Base-by-base conservation (phyloP, 2,888 invertebrate species). In the Parnassius mnemosyne region DNA sequence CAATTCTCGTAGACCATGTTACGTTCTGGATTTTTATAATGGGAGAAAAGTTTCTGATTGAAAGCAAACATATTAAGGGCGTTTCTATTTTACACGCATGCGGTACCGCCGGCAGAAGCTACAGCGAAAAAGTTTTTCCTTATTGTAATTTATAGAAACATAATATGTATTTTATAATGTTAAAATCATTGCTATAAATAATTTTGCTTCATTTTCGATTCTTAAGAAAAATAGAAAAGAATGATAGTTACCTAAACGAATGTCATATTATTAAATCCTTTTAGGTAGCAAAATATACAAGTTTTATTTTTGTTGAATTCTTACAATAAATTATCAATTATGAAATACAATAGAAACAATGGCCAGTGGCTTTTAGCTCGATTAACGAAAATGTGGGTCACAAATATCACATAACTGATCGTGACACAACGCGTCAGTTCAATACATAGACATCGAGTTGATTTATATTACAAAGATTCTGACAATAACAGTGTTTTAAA, bases 321-420 rank as follows among this genome's bases (percentile, higher is more conserved):
- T 53, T 54, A 43, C 16, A 54, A 13, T 34, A 52, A 13, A 53
- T 57, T 53, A 53, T 58, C 53, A 57, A 57, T 53, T 53, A 58
- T 55, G 55, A 58, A 44, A 55, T 20, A 54, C 44, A 60, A 62
- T 53, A 53, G 54, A 62, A 69, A 74, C 72, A 75, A 83, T 82
- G 78, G 74, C 73, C 76, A 75, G 74, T 80, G 64, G 73, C 73
- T 78, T 80, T 84, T 81, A 81, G 77, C 77, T 69, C 77, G 77
- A 83, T 83, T 79, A 79, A 70, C 71, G 65, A 71, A 68, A 68
- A 86, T 77, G 79, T 87, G 69, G 85, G 89, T 87, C 86, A 85
- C 72, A 82, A 73, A 73, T 78, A 76, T 81, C 83, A 73, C 82
- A 84, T 87, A 85, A 88, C 86, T 83, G 85, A 83, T 81, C 81